phyloP scores from a whole-genome alignment of 2,113 vertebrate genomes.

The Octodon degus region DNA sequence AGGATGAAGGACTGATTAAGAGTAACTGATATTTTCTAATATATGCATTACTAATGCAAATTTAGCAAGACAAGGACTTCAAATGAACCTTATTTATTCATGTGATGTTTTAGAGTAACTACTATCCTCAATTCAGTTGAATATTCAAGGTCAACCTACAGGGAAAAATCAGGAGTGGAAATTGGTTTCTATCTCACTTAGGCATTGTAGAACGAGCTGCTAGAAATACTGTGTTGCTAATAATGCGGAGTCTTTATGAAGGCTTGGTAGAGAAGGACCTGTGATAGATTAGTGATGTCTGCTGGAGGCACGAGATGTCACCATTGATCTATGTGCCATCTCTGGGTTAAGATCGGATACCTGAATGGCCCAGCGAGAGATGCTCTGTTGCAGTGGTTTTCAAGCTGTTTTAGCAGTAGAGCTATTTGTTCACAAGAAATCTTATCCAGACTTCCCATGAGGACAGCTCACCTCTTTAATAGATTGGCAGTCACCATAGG shows the following conservation, averaged over 20 bases:
- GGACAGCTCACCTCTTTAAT: not conserved
- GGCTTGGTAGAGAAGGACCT: not conserved
- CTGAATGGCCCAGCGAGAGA: conserved; percentile 5
- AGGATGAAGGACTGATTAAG: not conserved
- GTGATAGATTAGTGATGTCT: conserved; percentile 35
- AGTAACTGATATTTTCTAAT: conserved; percentile 41
- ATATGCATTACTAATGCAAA: not conserved
- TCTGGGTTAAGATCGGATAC: not conserved
- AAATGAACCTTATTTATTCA: conserved; percentile 6
- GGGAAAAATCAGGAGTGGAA: conserved; percentile 17
- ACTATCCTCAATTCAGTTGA: not conserved
- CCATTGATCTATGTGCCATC: not conserved
- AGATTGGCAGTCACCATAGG: not conserved
- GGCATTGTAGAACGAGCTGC: not conserved
- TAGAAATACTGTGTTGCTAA: not conserved
- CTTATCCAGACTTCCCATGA: not conserved
- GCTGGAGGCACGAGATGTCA: not conserved
- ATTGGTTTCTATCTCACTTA: not conserved
- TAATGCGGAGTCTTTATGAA: not conserved
- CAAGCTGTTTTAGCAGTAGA: conserved; percentile 5
- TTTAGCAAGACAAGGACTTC: conserved; percentile 6
- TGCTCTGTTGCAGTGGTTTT: not conserved
- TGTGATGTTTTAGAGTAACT: conserved; percentile 53
- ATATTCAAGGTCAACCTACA: not conserved
- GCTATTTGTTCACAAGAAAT: not conserved